Evolutionary conservation across 2,113 vertebrate genomes (phyloP).

Genomic region (Chionomys nivalis): DNA sequence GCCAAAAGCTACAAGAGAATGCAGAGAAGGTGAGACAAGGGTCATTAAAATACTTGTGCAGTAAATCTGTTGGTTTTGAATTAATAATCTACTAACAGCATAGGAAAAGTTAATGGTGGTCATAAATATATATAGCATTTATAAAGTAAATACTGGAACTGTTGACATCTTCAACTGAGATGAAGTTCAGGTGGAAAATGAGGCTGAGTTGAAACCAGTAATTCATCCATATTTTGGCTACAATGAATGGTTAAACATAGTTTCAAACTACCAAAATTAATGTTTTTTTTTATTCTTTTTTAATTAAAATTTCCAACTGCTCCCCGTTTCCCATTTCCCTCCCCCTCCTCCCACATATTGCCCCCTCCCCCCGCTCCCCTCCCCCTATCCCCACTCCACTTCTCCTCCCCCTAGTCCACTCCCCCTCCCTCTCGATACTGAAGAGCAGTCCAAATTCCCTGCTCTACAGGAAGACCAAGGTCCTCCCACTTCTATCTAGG

Average conservation of each 20-base stretch:
- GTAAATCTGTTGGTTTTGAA: not conserved
- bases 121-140: not conserved
- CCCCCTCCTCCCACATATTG: too few relatives aligned
- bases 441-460: too few relatives aligned
- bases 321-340: too few relatives aligned
- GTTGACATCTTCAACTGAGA: not conserved
- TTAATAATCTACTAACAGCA: not conserved
- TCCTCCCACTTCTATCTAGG: too few relatives aligned
- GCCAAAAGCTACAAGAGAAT: not conserved
- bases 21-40: not conserved
- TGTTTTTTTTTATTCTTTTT: too few relatives aligned
- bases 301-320: too few relatives aligned
- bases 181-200: conserved; percentile 18
- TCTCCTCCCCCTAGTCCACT: too few relatives aligned
- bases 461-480: too few relatives aligned
- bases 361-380: too few relatives aligned
- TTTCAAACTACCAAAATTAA: not conserved
- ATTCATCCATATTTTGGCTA: not conserved
- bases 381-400: too few relatives aligned
- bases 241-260: not conserved
- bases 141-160: not conserved
- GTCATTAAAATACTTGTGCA: not conserved
- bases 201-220: not conserved
- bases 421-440: too few relatives aligned
- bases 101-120: conserved; percentile 6